Evolutionary conservation across 2,888 invertebrate species (phyloP), one percentile per base, ranked within the genome.

Genomic region (Ophion slaviceki): DNA sequence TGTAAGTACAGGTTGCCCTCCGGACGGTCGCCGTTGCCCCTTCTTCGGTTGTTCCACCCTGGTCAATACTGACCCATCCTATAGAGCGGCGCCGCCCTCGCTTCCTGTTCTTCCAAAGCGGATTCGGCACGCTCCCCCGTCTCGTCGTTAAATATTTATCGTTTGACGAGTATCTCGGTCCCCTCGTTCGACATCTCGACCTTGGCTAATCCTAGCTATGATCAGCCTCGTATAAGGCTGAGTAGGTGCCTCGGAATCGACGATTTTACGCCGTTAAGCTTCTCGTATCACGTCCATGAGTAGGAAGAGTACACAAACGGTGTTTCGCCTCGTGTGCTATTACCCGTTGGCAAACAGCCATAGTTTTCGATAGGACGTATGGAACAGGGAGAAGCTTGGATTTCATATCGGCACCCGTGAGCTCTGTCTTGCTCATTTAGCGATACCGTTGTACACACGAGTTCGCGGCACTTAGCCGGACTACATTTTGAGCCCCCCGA

Each of bases 61-160:
- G 80, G 84, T 84, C 84, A 84, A 84, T 84, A 84, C 76, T 77
- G 79, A 75, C 67, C 84, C 71, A 20, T 28, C 66, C 83, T 79
- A 83, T 57, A 66, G 45, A 36, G 20, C 71, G 32, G 47, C 72
- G 8, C n/a, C 72, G 20, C 66, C 45, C 66, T 57, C 10, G 57
- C 45, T 45, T 59, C 71, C 59, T 24, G 47, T 61, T 28, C 57
- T 64, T 32, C 61, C 57, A 57, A 70, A 84, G 4, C 47, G 47
- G 47, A 47, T 47, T 47, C 47, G 61, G 20, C 61, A 61, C 61
- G 57, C 61, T 20, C 20, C 7, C 7, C 11, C 47, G 47, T 11
- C 47, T 78, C 7, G 59, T 28, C 45, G 32, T 83, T 62, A 72
- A 83, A 83, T 79, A 79, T 79, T 79, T 74, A 74, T 78, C 74